A percentile compares a stretch with the other conserved stretches of the same genome.
phyloP scores from a whole-genome alignment of 2,888 invertebrate genomes.

The Saturnia pavonia region DNA sequence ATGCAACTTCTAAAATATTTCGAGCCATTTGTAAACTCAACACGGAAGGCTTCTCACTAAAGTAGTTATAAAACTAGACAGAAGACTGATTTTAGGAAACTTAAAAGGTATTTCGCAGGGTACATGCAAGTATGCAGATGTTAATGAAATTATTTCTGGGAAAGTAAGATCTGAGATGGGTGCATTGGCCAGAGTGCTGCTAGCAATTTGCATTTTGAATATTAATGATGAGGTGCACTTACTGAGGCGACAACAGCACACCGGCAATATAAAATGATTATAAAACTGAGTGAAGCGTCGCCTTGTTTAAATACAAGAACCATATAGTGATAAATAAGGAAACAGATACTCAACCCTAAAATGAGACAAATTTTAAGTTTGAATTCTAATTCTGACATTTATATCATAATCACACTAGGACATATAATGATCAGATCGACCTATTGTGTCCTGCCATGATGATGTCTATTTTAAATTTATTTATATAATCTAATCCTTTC shows the following conservation, averaged over 20 bases:
- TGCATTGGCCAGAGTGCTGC: conserved; percentile 69
- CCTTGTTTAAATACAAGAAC: conserved; percentile 41
- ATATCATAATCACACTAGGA: background rate
- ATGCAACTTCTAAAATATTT: background rate
- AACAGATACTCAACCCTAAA: background rate
- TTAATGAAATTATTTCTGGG: conserved; percentile 79
- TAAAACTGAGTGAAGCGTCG: conserved; percentile 53
- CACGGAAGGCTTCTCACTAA: background rate
- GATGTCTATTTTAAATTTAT: background rate
- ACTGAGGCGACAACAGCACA: conserved; percentile 51
- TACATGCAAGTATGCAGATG: conserved; percentile 68
- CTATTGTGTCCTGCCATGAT: background rate
- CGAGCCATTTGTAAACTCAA: background rate
- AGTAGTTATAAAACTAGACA: conserved; percentile 27
- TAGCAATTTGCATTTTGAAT: conserved; percentile 78
- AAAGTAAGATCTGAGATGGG: conserved; percentile 75
- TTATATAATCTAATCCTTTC: background rate
- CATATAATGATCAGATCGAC: too few species aligned
- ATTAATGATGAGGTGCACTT: conserved; percentile 68
- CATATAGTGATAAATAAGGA: background rate
- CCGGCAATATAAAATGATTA: conserved; percentile 53
- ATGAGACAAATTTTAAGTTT: background rate
- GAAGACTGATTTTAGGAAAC: conserved; percentile 46
- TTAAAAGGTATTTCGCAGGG: conserved; percentile 60
- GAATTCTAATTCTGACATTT: background rate